Evolutionary conservation across 2,113 vertebrate genomes (phyloP).

Genomic region (Turnix velox): DNA sequence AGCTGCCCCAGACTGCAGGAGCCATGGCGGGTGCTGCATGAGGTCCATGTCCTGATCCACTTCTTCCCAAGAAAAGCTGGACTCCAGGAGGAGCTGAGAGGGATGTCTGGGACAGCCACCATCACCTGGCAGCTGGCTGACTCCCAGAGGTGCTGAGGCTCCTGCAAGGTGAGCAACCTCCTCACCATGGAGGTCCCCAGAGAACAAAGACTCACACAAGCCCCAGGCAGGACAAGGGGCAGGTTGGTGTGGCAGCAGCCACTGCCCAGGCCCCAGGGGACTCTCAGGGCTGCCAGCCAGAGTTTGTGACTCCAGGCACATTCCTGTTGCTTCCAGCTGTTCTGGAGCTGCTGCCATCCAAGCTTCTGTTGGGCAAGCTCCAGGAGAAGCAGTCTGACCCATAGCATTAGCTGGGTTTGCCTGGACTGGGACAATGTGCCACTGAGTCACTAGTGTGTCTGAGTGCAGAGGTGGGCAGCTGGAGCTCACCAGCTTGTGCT

Average conservation of each 20-base stretch:
- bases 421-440: background rate
- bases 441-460: rapidly evolving
- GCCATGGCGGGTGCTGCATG: background rate
- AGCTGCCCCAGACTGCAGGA: background rate
- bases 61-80: background rate
- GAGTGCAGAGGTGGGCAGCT: background rate
- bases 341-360: background rate
- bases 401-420: background rate
- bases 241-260: background rate
- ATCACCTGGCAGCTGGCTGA: background rate
- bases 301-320: background rate
- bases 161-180: background rate
- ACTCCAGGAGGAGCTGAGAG: background rate
- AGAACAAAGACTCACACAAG: background rate
- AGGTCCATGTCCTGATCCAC: background rate
- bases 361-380: background rate
- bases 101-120: background rate
- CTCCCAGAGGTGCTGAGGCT: background rate
- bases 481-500: background rate
- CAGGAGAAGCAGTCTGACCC: background rate
- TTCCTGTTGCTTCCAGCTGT: background rate
- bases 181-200: background rate
- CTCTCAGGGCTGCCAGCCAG: background rate
- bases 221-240: background rate
- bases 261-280: rapidly evolving